Base-by-base conservation (phyloP, 2,888 invertebrate species). In the Boloria selene region DNA sequence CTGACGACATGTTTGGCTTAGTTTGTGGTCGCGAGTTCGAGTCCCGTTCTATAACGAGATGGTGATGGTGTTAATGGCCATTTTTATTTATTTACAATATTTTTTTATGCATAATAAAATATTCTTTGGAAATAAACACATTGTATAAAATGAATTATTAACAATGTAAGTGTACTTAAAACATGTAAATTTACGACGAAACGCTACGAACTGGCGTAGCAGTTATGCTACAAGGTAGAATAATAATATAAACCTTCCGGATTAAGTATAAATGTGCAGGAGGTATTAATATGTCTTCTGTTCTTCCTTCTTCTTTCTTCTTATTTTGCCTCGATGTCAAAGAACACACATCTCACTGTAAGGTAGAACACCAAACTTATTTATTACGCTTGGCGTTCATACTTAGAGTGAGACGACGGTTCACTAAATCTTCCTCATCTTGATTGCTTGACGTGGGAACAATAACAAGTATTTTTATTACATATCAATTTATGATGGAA, bases 291-390 rank as follows among this genome's bases (percentile, higher is more conserved):
- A 61, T 47, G 50, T 67, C 60, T 63, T 56, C 55, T 47, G 60
- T 52, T 38, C 53, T 65, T 53, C 51, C 44, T 65, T 65, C 65
- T 71, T 69, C 65, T 55, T 52, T 7, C 50, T 10, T 72, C 66
- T 72, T 72, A 65, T 17, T 65, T 70, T 69, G 81, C 76, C 77
- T 42, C 70, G 68, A 82, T 56, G 53, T 81, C 81, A 77, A 88
- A 58, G 47, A 77, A 75, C 85, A 91, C 94, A 93, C 95, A 94
- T 93, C 94, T 96, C 97, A 97, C 97, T 97, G 97, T 97, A 97
- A 97, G 97, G 97, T 97, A 96, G 97, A 97, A 97, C 97, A 97
- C 97, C 97, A 97, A 97, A 95, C 97, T 91, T 79, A 92, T 85
- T 86, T 87, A 92, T 93, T 94, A 88, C 95, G 97, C 96, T 96